A percentile compares a stretch with the other conserved stretches of the same genome.
phyloP scores from a whole-genome alignment of 92 coral and sea anemone species.

The Muricea muricata region DNA sequence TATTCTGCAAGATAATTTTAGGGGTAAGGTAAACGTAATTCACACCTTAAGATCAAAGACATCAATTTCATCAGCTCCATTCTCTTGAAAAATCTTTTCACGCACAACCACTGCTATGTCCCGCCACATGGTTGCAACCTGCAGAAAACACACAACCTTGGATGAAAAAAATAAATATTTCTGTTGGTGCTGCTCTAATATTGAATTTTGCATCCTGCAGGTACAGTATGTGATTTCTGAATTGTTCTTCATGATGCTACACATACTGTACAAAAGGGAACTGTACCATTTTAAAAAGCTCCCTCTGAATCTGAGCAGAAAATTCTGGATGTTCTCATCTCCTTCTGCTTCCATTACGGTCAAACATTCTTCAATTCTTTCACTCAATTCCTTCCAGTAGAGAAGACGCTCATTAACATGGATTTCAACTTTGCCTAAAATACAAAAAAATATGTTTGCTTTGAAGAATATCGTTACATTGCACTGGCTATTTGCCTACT shows the following conservation, averaged over 20 bases:
- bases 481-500: too few relatives aligned
- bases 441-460: too few relatives aligned
- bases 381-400: background rate
- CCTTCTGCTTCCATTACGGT: background rate
- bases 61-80: background rate
- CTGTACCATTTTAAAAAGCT: background rate
- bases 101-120: background rate
- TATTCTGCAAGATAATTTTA: background rate
- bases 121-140: slow-evolving; percentile 3
- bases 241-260: background rate
- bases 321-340: background rate
- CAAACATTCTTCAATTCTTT: background rate
- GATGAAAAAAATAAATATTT: too few relatives aligned
- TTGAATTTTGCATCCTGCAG: too few relatives aligned
- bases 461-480: too few relatives aligned
- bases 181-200: too few relatives aligned
- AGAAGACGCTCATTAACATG: background rate
- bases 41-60: slow-evolving; percentile 10
- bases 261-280: background rate
- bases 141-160: background rate
- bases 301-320: background rate
- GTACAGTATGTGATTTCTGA: background rate
- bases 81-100: background rate
- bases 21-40: background rate
- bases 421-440: too few relatives aligned